phyloP scores from a whole-genome alignment of 1,140 invertebrate species.

The Spodoptera litura region DNA sequence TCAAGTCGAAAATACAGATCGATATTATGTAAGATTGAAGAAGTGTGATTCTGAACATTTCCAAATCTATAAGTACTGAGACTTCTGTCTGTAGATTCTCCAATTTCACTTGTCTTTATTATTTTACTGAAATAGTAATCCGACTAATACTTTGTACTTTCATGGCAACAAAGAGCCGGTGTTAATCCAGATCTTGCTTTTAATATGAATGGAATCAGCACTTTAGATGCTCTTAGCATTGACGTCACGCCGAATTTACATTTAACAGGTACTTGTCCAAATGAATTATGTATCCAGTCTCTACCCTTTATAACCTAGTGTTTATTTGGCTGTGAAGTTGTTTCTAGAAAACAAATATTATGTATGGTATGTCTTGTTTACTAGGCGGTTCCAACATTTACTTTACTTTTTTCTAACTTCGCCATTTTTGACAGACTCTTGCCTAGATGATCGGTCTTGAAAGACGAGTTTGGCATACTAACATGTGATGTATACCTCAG shows the following conservation, averaged over 20 bases:
- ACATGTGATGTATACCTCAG: background rate
- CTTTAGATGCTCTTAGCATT: conserved; percentile 32
- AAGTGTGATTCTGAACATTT: no score
- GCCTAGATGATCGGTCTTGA: no score
- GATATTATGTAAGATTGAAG: no score
- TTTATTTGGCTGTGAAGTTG: conserved; percentile 6
- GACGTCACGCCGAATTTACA: conserved; percentile 29
- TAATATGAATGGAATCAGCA: conserved; percentile 27
- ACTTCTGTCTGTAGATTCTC: no score
- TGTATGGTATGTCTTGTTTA: background rate
- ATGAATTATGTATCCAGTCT: conserved; percentile 27
- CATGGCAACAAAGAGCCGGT: background rate
- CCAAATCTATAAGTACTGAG: no score
- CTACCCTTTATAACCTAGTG: conserved; percentile 32
- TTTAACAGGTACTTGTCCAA: conserved; percentile 25
- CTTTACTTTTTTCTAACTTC: background rate
- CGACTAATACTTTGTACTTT: background rate
- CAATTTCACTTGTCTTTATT: no score
- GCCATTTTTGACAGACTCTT: background rate
- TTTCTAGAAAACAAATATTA: conserved; percentile 24
- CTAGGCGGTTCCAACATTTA: background rate
- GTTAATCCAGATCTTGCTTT: conserved; percentile 12
- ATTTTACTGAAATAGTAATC: no score
- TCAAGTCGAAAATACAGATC: no score
- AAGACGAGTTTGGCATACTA: no score